A percentile compares a stretch with the other conserved stretches of the same genome.
These are phyloP conservation scores for Trichomalopsis sarcophagae DNA, from an alignment of 1,140 invertebrate species.

Conservation along the genomic window DNA sequence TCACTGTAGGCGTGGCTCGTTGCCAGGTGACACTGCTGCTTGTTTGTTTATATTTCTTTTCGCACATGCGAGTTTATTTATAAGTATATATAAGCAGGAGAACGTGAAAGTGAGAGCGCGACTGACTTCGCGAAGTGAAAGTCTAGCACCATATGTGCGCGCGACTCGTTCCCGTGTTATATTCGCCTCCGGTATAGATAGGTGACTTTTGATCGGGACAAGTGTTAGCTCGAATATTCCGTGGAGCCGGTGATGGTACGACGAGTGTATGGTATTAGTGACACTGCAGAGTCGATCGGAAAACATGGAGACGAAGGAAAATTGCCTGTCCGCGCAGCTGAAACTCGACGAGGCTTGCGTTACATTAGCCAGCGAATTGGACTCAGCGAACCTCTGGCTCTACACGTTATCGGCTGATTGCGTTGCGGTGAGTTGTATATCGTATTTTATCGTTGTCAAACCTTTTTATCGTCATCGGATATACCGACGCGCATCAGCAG, in stretches of 20 bases:
- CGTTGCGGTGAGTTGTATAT: slow-evolving; percentile 72
- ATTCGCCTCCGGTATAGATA: no score
- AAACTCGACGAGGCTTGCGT: slow-evolving; percentile 78
- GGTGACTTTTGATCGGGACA: no score
- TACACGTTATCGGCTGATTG: slow-evolving; percentile 79
- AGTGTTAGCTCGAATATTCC: no score
- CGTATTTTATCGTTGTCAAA: neutral
- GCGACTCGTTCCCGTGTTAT: neutral
- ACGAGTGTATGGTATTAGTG: no score
- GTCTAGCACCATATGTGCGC: neutral
- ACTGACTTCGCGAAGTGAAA: neutral
- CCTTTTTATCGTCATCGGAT: neutral
- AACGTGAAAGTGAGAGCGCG: neutral
- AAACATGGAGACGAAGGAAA: slow-evolving; percentile 53
- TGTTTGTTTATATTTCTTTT: no score
- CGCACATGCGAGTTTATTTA: neutral
- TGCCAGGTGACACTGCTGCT: no score
- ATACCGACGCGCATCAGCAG: no score
- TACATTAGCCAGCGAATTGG: slow-evolving; percentile 64
- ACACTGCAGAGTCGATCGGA: neutral
- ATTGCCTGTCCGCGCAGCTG: neutral
- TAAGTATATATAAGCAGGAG: neutral
- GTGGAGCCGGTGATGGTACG: no score
- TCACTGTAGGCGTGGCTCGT: no score
- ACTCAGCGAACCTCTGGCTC: slow-evolving; percentile 67